Conservation (phyloP, 2,888 invertebrate species). For the Eristalinus aeneus region DNA sequence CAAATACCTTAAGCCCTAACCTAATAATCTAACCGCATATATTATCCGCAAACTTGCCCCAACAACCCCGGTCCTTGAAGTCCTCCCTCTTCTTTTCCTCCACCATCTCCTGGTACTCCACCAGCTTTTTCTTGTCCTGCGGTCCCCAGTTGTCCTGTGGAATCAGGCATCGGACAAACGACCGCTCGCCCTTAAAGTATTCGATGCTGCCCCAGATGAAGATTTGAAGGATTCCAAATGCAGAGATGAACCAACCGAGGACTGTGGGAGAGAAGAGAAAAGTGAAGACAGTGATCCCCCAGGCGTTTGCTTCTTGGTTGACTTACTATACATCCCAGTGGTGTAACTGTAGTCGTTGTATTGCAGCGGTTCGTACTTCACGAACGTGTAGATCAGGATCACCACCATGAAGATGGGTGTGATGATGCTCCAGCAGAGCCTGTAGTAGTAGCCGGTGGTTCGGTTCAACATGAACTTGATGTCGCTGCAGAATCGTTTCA, state of each 20-base stretch:
- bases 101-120: conserved; percentile 80
- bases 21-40: conserved; percentile 75
- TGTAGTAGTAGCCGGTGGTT: conserved; percentile 87
- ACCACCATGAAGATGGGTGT: conserved; percentile 86
- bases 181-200: conserved; percentile 72
- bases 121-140: conserved; percentile 77
- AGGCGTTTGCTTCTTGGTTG: background rate
- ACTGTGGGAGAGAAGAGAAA: conserved; percentile 70
- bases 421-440: conserved; percentile 88
- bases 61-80: conserved; percentile 76
- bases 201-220: conserved; percentile 79
- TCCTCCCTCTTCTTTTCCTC: conserved; percentile 74
- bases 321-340: conserved; percentile 83
- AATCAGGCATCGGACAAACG: conserved; percentile 75
- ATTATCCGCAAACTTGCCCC: conserved; percentile 78
- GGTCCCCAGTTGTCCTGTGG: conserved; percentile 79
- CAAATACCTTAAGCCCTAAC: background rate
- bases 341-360: conserved; percentile 85
- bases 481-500: conserved; percentile 86
- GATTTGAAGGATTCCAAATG: conserved; percentile 82
- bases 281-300: no score
- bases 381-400: conserved; percentile 87
- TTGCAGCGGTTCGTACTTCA: conserved; percentile 83
- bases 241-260: conserved; percentile 82
- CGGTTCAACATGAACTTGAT: conserved; percentile 90